These are phyloP conservation scores for Picathartes gymnocephalus DNA, from an alignment of 2,113 vertebrate genomes.

Conservation along the genomic window DNA sequence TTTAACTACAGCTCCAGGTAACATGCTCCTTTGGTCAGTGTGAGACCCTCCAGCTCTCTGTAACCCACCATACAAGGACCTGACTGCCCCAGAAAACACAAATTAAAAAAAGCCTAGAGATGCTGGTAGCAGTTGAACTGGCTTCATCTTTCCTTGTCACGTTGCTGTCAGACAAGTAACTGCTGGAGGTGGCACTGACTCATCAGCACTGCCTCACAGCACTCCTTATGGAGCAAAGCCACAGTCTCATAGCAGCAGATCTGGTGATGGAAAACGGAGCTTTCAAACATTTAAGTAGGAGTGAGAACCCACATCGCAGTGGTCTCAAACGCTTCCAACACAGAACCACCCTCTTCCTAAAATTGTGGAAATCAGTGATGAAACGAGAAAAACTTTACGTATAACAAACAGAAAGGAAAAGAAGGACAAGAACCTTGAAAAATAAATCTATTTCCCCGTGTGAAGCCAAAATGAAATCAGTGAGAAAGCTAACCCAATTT, in stretches of 20 bases:
- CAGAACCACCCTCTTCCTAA: neutral
- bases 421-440: neutral
- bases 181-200: conserved; percentile 43
- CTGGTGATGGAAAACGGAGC: neutral
- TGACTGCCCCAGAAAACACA: neutral
- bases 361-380: neutral
- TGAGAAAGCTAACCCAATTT: neutral
- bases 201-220: conserved; percentile 9
- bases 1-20: neutral
- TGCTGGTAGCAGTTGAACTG: neutral
- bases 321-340: neutral
- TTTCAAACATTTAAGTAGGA: neutral
- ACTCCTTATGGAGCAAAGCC: neutral
- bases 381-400: neutral
- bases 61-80: neutral
- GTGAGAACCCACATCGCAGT: neutral
- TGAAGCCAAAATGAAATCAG: neutral
- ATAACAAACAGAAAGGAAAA: neutral
- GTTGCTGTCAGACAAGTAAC: neutral
- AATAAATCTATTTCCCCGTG: neutral
- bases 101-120: neutral
- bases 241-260: neutral
- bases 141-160: neutral
- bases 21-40: neutral
- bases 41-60: neutral